Percentiles rank a stretch among this genome's conserved stretches.
Conservation (phyloP, 2,888 invertebrate species). For the Heliconius ethilla region DNA sequence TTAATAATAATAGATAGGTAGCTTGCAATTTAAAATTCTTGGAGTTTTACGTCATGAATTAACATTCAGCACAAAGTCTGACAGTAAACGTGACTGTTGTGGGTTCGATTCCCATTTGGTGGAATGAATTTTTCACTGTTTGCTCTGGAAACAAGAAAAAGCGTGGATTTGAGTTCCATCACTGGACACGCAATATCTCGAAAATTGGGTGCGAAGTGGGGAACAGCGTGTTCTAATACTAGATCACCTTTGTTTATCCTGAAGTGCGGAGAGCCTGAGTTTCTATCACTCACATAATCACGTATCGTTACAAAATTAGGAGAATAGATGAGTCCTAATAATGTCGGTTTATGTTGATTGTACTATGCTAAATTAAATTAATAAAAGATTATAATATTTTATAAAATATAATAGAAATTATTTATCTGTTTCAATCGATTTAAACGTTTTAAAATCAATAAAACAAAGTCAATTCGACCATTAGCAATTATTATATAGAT, state of each 20-base stretch:
- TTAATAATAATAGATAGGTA: too few species aligned
- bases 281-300: too few species aligned
- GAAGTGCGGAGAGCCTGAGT: too few species aligned
- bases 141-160: not conserved
- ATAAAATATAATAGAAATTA: not conserved
- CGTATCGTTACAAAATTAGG: too few species aligned
- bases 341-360: too few species aligned
- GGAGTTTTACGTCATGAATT: too few species aligned
- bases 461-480: not conserved
- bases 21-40: too few species aligned
- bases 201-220: not conserved
- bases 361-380: not conserved
- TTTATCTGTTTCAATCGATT: not conserved
- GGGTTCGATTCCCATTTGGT: not conserved
- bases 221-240: not conserved
- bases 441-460: slow-evolving; percentile 15
- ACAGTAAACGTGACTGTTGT: not conserved
- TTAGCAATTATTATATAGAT: slow-evolving; percentile 26
- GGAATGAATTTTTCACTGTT: not conserved
- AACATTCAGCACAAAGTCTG: not conserved
- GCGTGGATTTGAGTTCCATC: not conserved
- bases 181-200: not conserved
- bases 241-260: not conserved
- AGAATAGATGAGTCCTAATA: too few species aligned
- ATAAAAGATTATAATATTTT: not conserved